phyloP scores from a whole-genome alignment of 1,140 invertebrate genomes.

The Cephus cinctus region DNA sequence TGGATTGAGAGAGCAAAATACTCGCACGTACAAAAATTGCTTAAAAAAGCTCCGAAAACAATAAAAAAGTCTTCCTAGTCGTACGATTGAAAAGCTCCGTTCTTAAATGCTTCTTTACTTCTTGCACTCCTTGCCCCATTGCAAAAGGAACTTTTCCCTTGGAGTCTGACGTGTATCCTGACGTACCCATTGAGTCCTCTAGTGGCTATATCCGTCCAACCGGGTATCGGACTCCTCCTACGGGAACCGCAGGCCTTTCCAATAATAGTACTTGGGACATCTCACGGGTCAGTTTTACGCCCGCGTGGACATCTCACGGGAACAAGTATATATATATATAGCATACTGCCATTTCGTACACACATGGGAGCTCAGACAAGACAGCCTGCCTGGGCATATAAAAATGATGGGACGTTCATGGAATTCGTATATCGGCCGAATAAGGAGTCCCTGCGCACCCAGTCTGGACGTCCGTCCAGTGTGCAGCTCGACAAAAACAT shows the following conservation, averaged over 20 bases:
- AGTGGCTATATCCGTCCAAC: no score
- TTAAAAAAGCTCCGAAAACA: constrained; percentile 12
- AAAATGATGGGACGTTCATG: background rate
- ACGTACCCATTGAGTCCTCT: no score
- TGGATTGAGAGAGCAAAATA: constrained; percentile 11
- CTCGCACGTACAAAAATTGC: constrained; percentile 6
- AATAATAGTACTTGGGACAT: background rate
- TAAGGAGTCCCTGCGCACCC: background rate
- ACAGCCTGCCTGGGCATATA: background rate
- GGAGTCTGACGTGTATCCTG: no score
- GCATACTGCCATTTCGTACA: no score
- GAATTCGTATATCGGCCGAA: background rate
- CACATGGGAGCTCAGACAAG: background rate
- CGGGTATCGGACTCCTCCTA: no score
- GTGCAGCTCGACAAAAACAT: background rate
- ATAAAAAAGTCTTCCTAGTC: constrained; percentile 16
- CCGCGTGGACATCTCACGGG: no score
- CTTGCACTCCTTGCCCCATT: no score
- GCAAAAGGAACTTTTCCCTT: no score
- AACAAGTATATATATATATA: no score
- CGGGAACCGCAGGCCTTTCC: background rate
- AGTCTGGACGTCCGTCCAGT: background rate
- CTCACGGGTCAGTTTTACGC: background rate
- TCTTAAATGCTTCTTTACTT: no score
- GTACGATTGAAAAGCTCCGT: no score